phyloP scores from a whole-genome alignment of 2,888 invertebrate species.

The Blastobasis adustella region DNA sequence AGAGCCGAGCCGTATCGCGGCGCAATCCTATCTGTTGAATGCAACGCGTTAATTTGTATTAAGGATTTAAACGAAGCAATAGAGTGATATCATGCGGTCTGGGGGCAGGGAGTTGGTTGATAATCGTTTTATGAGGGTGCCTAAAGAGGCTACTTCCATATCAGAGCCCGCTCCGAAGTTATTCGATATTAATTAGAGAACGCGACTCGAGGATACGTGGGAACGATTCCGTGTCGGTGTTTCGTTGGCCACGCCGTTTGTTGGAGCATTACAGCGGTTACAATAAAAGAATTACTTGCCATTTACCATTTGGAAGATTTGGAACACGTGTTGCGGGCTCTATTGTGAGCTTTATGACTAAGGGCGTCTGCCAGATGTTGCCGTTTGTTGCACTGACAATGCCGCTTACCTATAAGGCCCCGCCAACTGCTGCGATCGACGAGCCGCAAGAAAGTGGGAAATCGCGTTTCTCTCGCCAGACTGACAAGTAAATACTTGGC shows the following conservation, averaged over 20 bases:
- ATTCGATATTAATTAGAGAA: constrained; percentile 65
- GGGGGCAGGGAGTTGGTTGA: constrained; percentile 57
- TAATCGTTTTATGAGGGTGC: constrained; percentile 69
- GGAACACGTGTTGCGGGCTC: constrained; percentile 30
- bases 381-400: constrained; percentile 35
- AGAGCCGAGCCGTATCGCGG: constrained; percentile 35
- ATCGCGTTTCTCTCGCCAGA: constrained; percentile 23
- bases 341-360: constrained; percentile 45
- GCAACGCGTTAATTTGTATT: constrained; percentile 62
- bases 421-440: constrained; percentile 25
- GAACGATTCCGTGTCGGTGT: constrained; percentile 39
- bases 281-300: constrained; percentile 37
- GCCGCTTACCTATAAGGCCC: constrained; percentile 18
- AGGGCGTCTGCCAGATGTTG: constrained; percentile 45
- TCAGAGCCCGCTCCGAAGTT: constrained; percentile 42
- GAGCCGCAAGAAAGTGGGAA: constrained; percentile 22
- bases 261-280: constrained; percentile 35
- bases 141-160: constrained; percentile 61
- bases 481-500: constrained; percentile 9
- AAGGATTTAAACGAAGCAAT: constrained; percentile 44
- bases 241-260: constrained; percentile 47
- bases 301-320: constrained; percentile 32
- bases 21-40: constrained; percentile 33
- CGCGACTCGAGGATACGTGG: constrained; percentile 59
- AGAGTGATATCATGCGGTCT: constrained; percentile 45